These are phyloP conservation scores for Caenorhabditis tropicalis DNA, from an alignment of 1,140 invertebrate species.

Conservation along the genomic window DNA sequence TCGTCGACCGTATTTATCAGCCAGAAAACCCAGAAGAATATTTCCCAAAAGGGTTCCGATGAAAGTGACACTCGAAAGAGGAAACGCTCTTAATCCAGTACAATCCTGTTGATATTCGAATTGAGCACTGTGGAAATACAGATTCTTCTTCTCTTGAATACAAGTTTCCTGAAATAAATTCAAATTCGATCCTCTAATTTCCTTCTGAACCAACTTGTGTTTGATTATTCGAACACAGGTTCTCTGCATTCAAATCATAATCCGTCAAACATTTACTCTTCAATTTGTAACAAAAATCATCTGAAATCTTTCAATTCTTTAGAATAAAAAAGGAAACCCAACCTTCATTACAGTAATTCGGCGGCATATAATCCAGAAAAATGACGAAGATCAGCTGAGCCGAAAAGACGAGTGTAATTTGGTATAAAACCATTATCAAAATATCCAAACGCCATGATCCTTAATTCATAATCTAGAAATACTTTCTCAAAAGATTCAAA, in stretches of 20 bases:
- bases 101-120: slow-evolving; percentile 25
- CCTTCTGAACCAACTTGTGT: neutral
- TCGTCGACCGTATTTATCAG: slow-evolving; percentile 7
- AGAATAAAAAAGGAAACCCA: neutral
- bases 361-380: slow-evolving; percentile 18
- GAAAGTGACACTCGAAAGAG: neutral
- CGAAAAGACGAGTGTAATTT: slow-evolving; percentile 19
- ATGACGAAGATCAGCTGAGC: slow-evolving; percentile 21
- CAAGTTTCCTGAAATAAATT: neutral
- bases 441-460: slow-evolving; percentile 24
- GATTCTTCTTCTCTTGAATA: neutral
- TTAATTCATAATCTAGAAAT: neutral
- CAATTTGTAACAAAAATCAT: slow-evolving; percentile 14
- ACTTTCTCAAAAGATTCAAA: neutral
- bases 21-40: neutral
- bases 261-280: slow-evolving; percentile 22
- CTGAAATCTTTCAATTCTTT: neutral
- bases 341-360: neutral
- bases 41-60: slow-evolving; percentile 9
- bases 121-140: slow-evolving; percentile 1
- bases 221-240: neutral
- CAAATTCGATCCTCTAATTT: neutral
- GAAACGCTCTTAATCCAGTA: neutral
- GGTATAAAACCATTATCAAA: slow-evolving; percentile 10
- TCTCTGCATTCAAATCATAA: neutral